A percentile compares a stretch with the other conserved stretches of the same genome.
These are phyloP conservation scores for Anorthoa munda DNA, from an alignment of 2,888 invertebrate genomes.

Conservation along the genomic window DNA sequence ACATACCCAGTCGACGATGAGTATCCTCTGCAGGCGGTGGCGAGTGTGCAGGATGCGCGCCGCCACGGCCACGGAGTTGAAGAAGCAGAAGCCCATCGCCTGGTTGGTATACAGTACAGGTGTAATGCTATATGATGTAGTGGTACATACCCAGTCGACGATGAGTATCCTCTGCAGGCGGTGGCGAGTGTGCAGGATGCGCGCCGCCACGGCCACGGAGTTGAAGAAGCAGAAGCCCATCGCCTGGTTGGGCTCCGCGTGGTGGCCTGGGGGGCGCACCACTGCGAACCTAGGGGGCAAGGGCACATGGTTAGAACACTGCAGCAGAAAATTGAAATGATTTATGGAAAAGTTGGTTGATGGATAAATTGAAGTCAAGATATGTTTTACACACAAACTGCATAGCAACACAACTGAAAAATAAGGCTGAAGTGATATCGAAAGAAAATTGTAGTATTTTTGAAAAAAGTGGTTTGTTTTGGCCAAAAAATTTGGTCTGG, in stretches of 20 bases:
- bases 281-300: slow-evolving; percentile 96
- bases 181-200: slow-evolving; percentile 95
- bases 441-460: too few relatives aligned
- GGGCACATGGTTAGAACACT: not conserved
- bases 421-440: too few relatives aligned
- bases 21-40: too few relatives aligned
- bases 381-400: not conserved
- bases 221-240: slow-evolving; percentile 99
- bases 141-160: slow-evolving; percentile 96
- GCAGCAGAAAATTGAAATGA: too few relatives aligned
- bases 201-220: slow-evolving; percentile 98
- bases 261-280: slow-evolving; percentile 98
- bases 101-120: too few relatives aligned
- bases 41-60: too few relatives aligned
- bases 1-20: too few relatives aligned
- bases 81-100: too few relatives aligned
- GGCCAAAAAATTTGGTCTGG: too few relatives aligned
- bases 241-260: slow-evolving; percentile 98
- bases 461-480: too few relatives aligned
- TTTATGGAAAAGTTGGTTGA: not conserved
- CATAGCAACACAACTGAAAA: not conserved
- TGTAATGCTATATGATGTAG: too few relatives aligned
- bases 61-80: too few relatives aligned
- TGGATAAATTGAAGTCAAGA: not conserved
- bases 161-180: slow-evolving; percentile 97